These are phyloP conservation scores for Echiichthys vipera DNA, from an alignment of 2,797 vertebrate species.

Conservation along the genomic window DNA sequence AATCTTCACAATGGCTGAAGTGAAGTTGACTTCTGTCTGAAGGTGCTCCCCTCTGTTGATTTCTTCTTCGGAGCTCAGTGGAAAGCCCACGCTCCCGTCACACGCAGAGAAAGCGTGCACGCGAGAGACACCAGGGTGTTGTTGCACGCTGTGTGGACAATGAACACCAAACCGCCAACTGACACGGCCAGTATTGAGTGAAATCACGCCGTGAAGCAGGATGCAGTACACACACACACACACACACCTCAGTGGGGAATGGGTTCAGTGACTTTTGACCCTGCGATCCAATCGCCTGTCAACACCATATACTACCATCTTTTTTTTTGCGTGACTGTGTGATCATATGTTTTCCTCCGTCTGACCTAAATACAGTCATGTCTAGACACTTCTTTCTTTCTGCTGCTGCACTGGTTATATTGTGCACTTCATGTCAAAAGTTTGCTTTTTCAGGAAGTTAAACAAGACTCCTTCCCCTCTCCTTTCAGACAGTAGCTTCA, in stretches of 20 bases:
- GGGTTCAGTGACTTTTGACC: conserved; percentile 78
- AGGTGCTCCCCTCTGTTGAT: conserved; percentile 59
- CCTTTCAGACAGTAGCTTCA: conserved; percentile 69
- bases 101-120: conserved; percentile 16
- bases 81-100: conserved; percentile 29
- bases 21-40: conserved; percentile 63
- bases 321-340: conserved; percentile 67
- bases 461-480: conserved; percentile 76
- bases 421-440: conserved; percentile 75
- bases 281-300: conserved; percentile 48
- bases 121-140: conserved; percentile 13
- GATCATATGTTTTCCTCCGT: conserved; percentile 77
- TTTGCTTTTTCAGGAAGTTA: conserved; percentile 80
- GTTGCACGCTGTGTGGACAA: conserved; percentile 59
- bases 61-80: conserved; percentile 45
- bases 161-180: conserved; percentile 56
- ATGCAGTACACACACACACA: conserved; percentile 29
- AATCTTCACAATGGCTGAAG: conserved; percentile 69
- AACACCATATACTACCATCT: conserved; percentile 54
- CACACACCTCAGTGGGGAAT: conserved; percentile 45
- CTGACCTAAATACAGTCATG: conserved; percentile 77
- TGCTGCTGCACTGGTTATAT: conserved; percentile 71
- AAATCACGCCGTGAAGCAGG: conserved; percentile 35
- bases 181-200: conserved; percentile 51
- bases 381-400: conserved; percentile 81